Evolutionary conservation across 2,888 invertebrate species (phyloP), one percentile per base, ranked within the genome.

Genomic region (Thymelicus sylvestris): DNA sequence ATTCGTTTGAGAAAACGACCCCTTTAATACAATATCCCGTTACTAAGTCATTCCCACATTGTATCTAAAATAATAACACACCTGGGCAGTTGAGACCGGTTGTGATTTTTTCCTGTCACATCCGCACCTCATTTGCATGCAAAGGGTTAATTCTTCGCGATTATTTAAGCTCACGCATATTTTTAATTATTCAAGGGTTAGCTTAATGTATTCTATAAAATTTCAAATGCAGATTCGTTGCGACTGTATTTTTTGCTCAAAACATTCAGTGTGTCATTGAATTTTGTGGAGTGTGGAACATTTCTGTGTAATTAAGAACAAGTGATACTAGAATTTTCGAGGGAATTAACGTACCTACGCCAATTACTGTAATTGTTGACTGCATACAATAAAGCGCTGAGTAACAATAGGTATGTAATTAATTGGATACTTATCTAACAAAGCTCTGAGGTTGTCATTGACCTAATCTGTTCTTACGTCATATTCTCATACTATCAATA

Each of bases 151-250:
- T 83, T 90, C 91, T 88, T 91, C 85, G 84, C 88, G 90, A 91
- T 88, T 91, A 91, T 93, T 91, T 90, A 87, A 83, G 85, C 89
- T 88, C 91, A 89, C 92, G 92, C 90, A 90, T 92, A 91, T 91
- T 92, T 93, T 92, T 93, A 93, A 93, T 93, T 93, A 92, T 93
- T 89, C 92, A 92, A 89, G 93, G 93, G 93, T 92, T 82, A 80
- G 77, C 76, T 76, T 89, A 92, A 92, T 91, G 82, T 92, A 89
- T 92, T 87, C 91, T 79, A 77, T 82, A 12, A 44, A 44, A 44
- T 86, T 86, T 83, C 82, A 85, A 88, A 86, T 83, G 80, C 82
- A 83, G 84, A 88, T 81, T 80, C 82, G 84, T 83, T 83, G 83
- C 81, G 83, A 81, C 83, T 84, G 78, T 80, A 82, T 86, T 88